Evolutionary conservation across 2,113 vertebrate genomes (phyloP).

Genomic region (Ailurus styani): DNA sequence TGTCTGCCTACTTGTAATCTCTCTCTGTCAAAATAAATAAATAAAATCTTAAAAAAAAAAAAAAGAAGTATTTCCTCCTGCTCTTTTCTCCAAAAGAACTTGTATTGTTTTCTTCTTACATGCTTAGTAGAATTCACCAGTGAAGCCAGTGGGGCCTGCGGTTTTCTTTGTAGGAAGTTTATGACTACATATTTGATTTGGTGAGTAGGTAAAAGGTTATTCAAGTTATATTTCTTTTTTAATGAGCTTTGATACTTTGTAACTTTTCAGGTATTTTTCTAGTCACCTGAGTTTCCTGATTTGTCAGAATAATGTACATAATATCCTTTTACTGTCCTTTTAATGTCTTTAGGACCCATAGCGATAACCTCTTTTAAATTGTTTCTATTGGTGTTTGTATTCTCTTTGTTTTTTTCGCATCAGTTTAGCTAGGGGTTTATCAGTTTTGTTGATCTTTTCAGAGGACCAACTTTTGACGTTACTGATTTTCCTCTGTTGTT

Average conservation of each 20-base stretch:
- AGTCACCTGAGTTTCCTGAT: neutral
- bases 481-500: neutral
- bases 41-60: too few relatives aligned
- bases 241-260: neutral
- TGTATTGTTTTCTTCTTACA: neutral
- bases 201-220: neutral
- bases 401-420: neutral
- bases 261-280: neutral
- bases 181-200: neutral
- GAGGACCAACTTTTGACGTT: neutral
- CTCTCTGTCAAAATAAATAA: too few relatives aligned
- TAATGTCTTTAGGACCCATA: neutral
- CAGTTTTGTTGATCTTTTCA: neutral
- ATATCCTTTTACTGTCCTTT: neutral
- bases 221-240: neutral
- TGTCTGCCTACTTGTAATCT: too few relatives aligned
- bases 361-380: neutral
- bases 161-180: slow-evolving; percentile 3
- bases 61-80: neutral
- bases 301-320: neutral
- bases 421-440: neutral
- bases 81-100: neutral
- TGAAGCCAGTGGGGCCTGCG: neutral
- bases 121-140: neutral
- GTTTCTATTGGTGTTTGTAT: neutral